phyloP scores from a whole-genome alignment of 2,113 vertebrate species.

The Carassius carassius region DNA sequence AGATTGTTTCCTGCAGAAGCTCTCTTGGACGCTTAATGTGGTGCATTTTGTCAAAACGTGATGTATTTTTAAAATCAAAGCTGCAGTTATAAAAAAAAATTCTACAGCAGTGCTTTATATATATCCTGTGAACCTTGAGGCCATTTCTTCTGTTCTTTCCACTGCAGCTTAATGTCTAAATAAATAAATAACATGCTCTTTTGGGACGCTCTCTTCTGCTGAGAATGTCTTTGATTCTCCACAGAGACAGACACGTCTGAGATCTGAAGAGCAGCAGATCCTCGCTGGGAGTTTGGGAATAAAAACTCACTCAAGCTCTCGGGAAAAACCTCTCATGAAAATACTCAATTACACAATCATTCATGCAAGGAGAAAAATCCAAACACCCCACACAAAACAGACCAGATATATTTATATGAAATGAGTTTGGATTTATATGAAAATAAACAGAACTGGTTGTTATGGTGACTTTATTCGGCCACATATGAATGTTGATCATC shows the following conservation, averaged over 20 bases:
- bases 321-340: not conserved
- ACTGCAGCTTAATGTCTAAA: not conserved
- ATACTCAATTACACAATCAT: not conserved
- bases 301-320: not conserved
- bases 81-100: not conserved
- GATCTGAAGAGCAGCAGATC: not conserved
- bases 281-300: not conserved
- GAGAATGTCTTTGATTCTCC: not conserved
- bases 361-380: not conserved
- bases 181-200: conserved; percentile 1
- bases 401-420: not conserved
- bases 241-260: not conserved
- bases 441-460: not conserved
- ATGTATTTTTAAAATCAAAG: not conserved
- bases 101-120: not conserved
- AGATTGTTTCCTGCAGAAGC: not conserved
- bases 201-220: not conserved
- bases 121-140: not conserved
- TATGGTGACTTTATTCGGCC: no score
- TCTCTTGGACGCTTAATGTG: not conserved
- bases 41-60: not conserved
- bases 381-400: not conserved
- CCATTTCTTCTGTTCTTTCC: not conserved
- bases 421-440: no score
- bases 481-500: no score